phyloP scores from a whole-genome alignment of 2,797 vertebrate genomes.

The Australoheros facetus region DNA sequence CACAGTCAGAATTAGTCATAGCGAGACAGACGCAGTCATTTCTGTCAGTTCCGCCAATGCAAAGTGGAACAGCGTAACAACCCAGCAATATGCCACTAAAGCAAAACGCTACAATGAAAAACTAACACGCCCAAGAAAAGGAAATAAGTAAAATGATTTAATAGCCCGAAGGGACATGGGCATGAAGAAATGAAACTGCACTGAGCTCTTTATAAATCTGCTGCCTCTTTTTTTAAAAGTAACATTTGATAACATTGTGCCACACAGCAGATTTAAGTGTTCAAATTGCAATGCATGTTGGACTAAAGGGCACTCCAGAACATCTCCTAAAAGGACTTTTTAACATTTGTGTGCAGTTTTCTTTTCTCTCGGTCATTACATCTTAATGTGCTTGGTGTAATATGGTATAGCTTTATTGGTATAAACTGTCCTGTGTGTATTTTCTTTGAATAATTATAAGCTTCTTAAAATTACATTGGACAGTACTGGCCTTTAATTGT shows the following conservation, averaged over 20 bases:
- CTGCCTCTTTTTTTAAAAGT: background rate
- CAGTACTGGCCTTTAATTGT: background rate
- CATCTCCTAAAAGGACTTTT: too few species aligned
- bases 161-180: background rate
- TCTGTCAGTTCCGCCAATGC: background rate
- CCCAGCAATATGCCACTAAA: background rate
- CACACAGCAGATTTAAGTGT: background rate
- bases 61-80: conserved; percentile 11
- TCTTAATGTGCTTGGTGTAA: background rate
- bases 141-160: background rate
- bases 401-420: too few species aligned
- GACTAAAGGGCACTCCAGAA: background rate
- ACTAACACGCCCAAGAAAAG: background rate
- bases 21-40: conserved; percentile 28
- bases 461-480: background rate
- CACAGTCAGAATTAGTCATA: conserved; percentile 64
- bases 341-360: background rate
- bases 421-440: background rate
- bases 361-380: background rate
- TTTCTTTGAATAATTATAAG: background rate
- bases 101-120: background rate
- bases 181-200: background rate
- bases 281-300: background rate
- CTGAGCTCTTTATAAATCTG: background rate
- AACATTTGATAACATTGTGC: background rate